phyloP scores from a whole-genome alignment of 1,140 invertebrate genomes.

The Drosophila azteca region DNA sequence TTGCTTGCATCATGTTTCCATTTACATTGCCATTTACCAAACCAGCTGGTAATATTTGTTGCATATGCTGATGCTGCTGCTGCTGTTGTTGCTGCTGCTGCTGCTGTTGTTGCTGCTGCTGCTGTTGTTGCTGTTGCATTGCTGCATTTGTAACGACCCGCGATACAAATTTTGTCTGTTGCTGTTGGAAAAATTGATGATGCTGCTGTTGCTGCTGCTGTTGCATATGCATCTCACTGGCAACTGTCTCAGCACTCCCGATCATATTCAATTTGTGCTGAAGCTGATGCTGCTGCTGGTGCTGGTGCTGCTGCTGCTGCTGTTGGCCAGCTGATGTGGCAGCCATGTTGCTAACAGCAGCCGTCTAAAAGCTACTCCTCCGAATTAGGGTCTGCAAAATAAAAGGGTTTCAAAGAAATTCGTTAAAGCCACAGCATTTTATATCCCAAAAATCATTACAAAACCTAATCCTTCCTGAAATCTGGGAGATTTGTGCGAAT shows the following conservation, averaged over 20 bases:
- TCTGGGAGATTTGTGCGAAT: too few species aligned
- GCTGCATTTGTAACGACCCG: constrained; percentile 77
- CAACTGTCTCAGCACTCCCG: constrained; percentile 60
- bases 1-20: constrained; percentile 54
- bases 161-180: constrained; percentile 75
- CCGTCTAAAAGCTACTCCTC: constrained; percentile 52
- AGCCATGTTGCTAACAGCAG: constrained; percentile 75
- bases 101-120: constrained; percentile 49
- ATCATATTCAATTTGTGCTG: constrained; percentile 74
- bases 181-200: constrained; percentile 65
- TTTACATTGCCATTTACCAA: constrained; percentile 72
- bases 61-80: constrained; percentile 39
- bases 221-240: constrained; percentile 61
- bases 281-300: constrained; percentile 57
- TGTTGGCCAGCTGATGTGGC: constrained; percentile 80
- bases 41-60: constrained; percentile 71
- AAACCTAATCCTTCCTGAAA: too few species aligned
- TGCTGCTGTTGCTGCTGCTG: constrained; percentile 65
- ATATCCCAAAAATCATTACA: too few species aligned
- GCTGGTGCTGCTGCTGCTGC: constrained; percentile 67
- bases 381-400: constrained; percentile 58
- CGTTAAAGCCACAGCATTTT: too few species aligned
- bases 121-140: constrained; percentile 41
- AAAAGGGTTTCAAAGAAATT: constrained; percentile 1
- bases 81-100: not conserved